phyloP scores from a whole-genome alignment of 92 coral and sea anemone species.

The Montipora capitata region DNA sequence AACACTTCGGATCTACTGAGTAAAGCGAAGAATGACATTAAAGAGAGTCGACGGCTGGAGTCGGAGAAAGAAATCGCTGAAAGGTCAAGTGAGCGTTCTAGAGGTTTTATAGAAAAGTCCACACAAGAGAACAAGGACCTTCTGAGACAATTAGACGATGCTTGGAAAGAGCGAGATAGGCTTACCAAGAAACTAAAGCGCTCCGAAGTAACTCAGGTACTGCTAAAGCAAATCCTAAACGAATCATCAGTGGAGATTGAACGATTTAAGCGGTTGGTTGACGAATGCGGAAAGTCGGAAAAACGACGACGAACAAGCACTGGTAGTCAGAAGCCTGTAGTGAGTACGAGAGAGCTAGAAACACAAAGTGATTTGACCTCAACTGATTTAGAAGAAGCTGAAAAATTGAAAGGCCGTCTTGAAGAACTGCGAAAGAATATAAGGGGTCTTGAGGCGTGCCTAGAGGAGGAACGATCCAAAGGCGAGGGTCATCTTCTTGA shows the following conservation, averaged over 20 bases:
- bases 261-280: constrained; percentile 65
- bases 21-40: constrained; percentile 67
- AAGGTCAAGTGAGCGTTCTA: constrained; percentile 11
- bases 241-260: constrained; percentile 62
- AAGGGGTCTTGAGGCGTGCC: constrained; percentile 58
- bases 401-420: constrained; percentile 54
- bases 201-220: constrained; percentile 35
- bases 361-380: constrained; percentile 38
- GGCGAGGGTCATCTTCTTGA: constrained; percentile 52
- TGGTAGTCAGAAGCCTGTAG: not conserved
- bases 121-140: constrained; percentile 61
- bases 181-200: constrained; percentile 61
- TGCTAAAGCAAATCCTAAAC: constrained; percentile 55
- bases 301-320: not conserved
- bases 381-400: constrained; percentile 43
- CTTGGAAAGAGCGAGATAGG: constrained; percentile 54
- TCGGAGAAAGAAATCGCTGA: constrained; percentile 6
- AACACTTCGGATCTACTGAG: constrained; percentile 62
- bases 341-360: constrained; percentile 9
- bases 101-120: constrained; percentile 27
- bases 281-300: not conserved
- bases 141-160: constrained; percentile 42
- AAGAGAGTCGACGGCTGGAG: constrained; percentile 17
- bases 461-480: constrained; percentile 42
- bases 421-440: constrained; percentile 64